A percentile compares a stretch with the other conserved stretches of the same genome.
These are phyloP conservation scores for Pseudochromis fuscus DNA, from an alignment of 2,797 vertebrate species.

Conservation along the genomic window DNA sequence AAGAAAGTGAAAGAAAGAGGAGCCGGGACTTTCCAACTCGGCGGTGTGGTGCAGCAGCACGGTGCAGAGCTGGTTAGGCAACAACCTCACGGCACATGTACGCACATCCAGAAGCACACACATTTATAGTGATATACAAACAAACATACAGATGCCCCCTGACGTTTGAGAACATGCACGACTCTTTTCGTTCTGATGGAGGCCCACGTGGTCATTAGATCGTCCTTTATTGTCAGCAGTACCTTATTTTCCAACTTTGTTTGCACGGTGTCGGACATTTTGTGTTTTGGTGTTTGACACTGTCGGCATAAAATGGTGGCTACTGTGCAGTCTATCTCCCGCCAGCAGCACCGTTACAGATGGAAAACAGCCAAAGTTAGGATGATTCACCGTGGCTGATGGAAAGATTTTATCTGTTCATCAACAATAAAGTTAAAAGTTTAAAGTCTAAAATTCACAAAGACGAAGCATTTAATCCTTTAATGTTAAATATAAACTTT, in stretches of 20 bases:
- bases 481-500: no score
- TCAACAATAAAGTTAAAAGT: not conserved
- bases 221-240: fast-evolving
- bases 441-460: not conserved
- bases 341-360: fast-evolving
- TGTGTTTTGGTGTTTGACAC: not conserved
- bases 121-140: not conserved
- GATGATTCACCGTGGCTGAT: not conserved
- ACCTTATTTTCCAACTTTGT: fast-evolving
- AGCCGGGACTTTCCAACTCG: constrained; percentile 61
- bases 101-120: fast-evolving
- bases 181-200: not conserved
- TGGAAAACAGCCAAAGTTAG: constrained; percentile 6
- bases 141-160: fast-evolving
- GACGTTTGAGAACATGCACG: not conserved
- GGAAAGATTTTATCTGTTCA: not conserved
- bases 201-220: no score
- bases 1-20: constrained; percentile 70
- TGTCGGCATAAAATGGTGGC: constrained; percentile 36
- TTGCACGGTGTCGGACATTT: constrained; percentile 47
- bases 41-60: not conserved
- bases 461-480: no score
- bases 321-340: not conserved
- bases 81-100: fast-evolving
- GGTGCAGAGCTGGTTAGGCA: constrained; percentile 26